Evolutionary conservation across 1,140 invertebrate species (phyloP), one percentile per base, ranked within the genome.

Genomic region (Drosophila lowei): DNA sequence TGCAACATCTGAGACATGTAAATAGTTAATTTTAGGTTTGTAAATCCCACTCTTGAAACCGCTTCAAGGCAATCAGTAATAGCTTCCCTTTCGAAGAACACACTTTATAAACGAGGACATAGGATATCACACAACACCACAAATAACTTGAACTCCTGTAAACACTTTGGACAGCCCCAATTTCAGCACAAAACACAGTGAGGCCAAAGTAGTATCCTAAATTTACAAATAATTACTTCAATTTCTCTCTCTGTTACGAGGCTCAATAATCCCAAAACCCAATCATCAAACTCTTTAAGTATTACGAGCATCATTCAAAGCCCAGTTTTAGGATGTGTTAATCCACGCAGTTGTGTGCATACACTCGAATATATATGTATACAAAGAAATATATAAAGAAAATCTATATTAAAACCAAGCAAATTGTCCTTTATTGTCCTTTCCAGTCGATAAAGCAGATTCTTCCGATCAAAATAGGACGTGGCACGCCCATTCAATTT

Each of bases 321-420:
- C 65, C 50, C 63, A 68, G 43, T 68, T 49, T 59, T 67, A 67
- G 47, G 64, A 67, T 54, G 64, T 64, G 60, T 49, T 65, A 67
- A 53, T 60, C 64, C 23, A 34, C 53, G 53, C 53, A 54, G 64
- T 67, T 65, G 48, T 66, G 52, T 66, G 53, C 62, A 68, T 28
- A 38, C 64, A 68, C 62, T 48, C 65, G 65, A 67, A 68, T 68
- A 68, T 68, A 66, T 42, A 68, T 68, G 50, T 68, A 68, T 68
- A 68, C 64, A 68, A 67, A 58, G 34, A 56, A 46, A 68, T 57
- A 68, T 68, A 68, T 68, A 67, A 67, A 49, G 49, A 56, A 66
- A 50, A 30, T 38, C 34, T 38, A 38, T 38, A 38, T 38, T 43
- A 66, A 62, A 57, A n/a, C 28, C 25, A 68, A 57, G 42, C 43